These are phyloP conservation scores for Drosophila mercatorum DNA, from an alignment of 2,888 invertebrate species.

Conservation along the genomic window DNA sequence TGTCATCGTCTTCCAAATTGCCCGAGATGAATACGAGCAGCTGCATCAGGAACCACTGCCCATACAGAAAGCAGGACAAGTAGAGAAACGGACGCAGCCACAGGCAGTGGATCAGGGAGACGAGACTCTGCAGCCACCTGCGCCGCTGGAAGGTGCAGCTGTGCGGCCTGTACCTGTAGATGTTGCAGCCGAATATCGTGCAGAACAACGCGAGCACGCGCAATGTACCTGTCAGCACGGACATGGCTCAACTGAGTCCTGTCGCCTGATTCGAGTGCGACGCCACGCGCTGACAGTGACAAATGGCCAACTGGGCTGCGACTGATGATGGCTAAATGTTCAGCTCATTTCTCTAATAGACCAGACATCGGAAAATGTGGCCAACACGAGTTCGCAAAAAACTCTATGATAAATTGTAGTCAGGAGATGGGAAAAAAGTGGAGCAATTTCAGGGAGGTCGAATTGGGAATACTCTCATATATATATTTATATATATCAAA, in stretches of 20 bases:
- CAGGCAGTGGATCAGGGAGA: constrained; percentile 40
- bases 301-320: constrained; percentile 35
- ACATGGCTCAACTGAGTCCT: constrained; percentile 56
- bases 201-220: constrained; percentile 40
- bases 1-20: neutral
- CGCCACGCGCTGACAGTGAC: constrained; percentile 48
- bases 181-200: constrained; percentile 49
- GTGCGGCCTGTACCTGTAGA: constrained; percentile 34
- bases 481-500: too few species aligned
- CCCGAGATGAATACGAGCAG: neutral
- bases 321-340: constrained; percentile 31
- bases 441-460: neutral
- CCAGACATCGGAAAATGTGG: constrained; percentile 19
- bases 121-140: constrained; percentile 3
- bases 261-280: constrained; percentile 1
- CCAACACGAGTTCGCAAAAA: constrained; percentile 12
- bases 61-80: neutral
- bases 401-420: constrained; percentile 35
- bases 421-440: neutral
- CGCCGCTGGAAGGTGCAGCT: constrained; percentile 20
- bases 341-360: constrained; percentile 56
- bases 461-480: neutral
- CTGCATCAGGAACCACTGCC: fast-evolving
- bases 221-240: constrained; percentile 48
- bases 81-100: constrained; percentile 53